Evolutionary conservation across 2,888 invertebrate species (phyloP).

Genomic region (Drosophila testacea): DNA sequence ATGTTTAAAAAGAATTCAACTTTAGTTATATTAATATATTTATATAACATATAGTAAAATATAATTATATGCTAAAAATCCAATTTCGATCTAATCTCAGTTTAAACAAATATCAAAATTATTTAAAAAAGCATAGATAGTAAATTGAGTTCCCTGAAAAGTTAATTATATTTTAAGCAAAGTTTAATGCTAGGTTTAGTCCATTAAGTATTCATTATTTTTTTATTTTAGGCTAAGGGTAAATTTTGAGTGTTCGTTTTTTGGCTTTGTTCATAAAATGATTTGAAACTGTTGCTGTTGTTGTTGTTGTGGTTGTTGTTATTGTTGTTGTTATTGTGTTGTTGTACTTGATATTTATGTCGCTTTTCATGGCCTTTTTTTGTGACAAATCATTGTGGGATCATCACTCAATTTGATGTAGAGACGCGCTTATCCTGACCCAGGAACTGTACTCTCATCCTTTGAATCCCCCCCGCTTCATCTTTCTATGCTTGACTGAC

Average conservation of each 20-base stretch:
- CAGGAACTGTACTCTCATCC: constrained; percentile 9
- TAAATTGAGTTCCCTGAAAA: neutral
- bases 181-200: neutral
- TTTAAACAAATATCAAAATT: neutral
- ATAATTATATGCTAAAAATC: neutral
- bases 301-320: constrained; percentile 31
- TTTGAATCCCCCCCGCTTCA: neutral
- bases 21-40: too few relatives aligned
- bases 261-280: constrained; percentile 8
- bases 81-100: neutral
- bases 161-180: neutral
- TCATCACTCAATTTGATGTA: constrained; percentile 78
- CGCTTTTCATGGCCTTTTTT: constrained; percentile 37
- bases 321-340: constrained; percentile 32
- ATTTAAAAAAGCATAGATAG: neutral
- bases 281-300: constrained; percentile 5
- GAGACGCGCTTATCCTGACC: constrained; percentile 58
- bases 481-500: constrained; percentile 36
- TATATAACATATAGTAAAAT: too few relatives aligned
- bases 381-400: constrained; percentile 74
- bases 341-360: constrained; percentile 19
- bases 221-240: constrained; percentile 4
- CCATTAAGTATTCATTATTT: neutral
- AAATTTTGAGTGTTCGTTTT: neutral
- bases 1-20: too few relatives aligned